Evolutionary conservation across 2,113 vertebrate species (phyloP).

Genomic region (Gasterosteus nipponicus): DNA sequence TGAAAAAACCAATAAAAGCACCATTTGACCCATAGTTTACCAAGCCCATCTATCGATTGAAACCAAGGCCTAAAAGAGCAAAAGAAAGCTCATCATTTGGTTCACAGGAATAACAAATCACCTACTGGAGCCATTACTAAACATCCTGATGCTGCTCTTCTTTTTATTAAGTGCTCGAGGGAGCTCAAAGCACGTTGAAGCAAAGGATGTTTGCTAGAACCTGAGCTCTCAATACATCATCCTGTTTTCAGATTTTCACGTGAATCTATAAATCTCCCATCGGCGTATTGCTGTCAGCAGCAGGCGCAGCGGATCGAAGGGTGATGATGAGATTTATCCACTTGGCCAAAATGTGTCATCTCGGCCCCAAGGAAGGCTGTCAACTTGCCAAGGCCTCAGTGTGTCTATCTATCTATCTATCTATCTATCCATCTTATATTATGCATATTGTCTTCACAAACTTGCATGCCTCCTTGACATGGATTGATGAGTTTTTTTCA

Average conservation of each 20-base stretch:
- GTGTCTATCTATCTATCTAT: not conserved
- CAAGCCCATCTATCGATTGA: conserved; percentile 13
- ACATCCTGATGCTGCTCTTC: conserved; percentile 25
- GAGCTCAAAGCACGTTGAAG: conserved; percentile 10
- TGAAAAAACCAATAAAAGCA: not conserved
- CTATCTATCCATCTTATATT: not conserved
- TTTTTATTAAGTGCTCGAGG: conserved; percentile 47
- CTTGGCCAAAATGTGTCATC: conserved; percentile 47
- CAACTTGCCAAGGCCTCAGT: conserved; percentile 42
- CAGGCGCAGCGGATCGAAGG: conserved; percentile 29
- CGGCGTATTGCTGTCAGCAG: conserved; percentile 34
- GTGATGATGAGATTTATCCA: conserved; percentile 65
- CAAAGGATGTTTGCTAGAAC: conserved; percentile 21
- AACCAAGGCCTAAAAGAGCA: conserved; percentile 6
- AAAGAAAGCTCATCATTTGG: not conserved
- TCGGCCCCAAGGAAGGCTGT: conserved; percentile 38
- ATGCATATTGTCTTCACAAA: conserved; percentile 13
- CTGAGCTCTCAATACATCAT: conserved; percentile 39
- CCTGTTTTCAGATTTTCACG: conserved; percentile 42
- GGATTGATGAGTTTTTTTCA: conserved; percentile 31
- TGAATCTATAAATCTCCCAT: conserved; percentile 49
- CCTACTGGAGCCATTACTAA: not conserved
- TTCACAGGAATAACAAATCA: conserved; percentile 7
- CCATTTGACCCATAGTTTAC: conserved; percentile 28
- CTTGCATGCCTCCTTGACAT: conserved; percentile 42